Evolutionary conservation across 2,113 vertebrate genomes (phyloP).

Genomic region (Notiomystis cincta): DNA sequence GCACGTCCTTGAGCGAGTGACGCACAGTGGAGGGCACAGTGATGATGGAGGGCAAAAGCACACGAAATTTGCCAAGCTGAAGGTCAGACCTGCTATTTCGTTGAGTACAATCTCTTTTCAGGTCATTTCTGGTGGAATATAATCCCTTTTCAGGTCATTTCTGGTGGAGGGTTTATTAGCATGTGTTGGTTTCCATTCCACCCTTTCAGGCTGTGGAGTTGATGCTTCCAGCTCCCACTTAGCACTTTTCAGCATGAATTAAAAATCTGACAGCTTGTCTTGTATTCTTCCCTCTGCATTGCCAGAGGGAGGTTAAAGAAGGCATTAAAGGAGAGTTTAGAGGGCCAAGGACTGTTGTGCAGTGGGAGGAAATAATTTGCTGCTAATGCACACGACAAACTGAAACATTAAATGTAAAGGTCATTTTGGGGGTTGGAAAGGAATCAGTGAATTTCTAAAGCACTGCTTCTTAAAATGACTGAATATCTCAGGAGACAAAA

Average conservation of each 20-base stretch:
- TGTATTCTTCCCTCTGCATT: not conserved
- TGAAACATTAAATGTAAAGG: not conserved
- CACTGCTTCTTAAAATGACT: not conserved
- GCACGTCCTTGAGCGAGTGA: not conserved
- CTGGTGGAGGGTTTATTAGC: not conserved
- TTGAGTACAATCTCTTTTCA: not conserved
- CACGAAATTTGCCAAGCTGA: not conserved
- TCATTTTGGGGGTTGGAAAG: not conserved
- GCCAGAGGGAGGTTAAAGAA: not conserved
- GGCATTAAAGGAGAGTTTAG: not conserved
- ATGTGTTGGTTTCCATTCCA: not conserved
- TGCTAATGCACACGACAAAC: not conserved
- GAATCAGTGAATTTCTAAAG: not conserved
- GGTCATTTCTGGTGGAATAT: not conserved
- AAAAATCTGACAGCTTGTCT: constrained; percentile 18
- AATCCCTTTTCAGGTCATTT: not conserved
- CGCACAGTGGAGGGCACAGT: not conserved
- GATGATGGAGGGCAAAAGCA: not conserved
- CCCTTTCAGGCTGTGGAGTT: not conserved
- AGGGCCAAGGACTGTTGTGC: not conserved
- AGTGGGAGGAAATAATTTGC: not conserved
- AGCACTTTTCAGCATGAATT: not conserved
- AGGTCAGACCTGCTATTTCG: not conserved
- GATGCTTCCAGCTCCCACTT: not conserved
- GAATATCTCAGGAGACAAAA: not conserved